A percentile compares a stretch with the other conserved stretches of the same genome.
Evolutionary conservation across 2,797 vertebrate genomes (phyloP).

Genomic region (Tadarida brasiliensis): DNA sequence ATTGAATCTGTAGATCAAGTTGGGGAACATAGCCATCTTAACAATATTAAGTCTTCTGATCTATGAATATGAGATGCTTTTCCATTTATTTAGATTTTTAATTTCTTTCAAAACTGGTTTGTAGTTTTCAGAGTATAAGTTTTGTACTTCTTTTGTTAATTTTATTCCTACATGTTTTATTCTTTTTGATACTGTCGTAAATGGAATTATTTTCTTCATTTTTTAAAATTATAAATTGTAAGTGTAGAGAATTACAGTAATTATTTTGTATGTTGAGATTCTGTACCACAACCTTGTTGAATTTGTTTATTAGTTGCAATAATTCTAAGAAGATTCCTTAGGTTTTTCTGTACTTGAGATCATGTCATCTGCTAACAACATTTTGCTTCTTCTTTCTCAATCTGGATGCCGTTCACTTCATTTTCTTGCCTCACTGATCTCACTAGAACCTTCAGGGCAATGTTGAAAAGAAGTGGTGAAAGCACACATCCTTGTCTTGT

Average conservation of each 20-base stretch:
- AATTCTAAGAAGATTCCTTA: neutral
- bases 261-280: neutral
- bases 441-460: neutral
- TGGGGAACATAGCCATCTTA: neutral
- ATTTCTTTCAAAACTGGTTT: conserved; percentile 1
- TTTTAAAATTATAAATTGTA: neutral
- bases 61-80: neutral
- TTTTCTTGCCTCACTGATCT: neutral
- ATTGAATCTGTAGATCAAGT: neutral
- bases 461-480: neutral
- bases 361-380: neutral
- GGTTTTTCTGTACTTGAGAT: neutral
- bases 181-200: neutral
- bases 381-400: conserved; percentile 26
- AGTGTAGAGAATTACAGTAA: neutral
- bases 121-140: neutral
- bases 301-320: conserved; percentile 14
- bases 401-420: neutral
- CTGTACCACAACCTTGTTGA: neutral
- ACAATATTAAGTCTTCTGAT: neutral
- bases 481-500: neutral
- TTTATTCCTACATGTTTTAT: neutral
- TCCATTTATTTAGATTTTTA: neutral
- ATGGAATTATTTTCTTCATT: neutral
- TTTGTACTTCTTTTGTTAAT: conserved; percentile 4